Percentiles rank a stretch among this genome's conserved stretches.
These are phyloP conservation scores for Artibeus lituratus DNA, from an alignment of 2,797 vertebrate genomes.

Conservation along the genomic window DNA sequence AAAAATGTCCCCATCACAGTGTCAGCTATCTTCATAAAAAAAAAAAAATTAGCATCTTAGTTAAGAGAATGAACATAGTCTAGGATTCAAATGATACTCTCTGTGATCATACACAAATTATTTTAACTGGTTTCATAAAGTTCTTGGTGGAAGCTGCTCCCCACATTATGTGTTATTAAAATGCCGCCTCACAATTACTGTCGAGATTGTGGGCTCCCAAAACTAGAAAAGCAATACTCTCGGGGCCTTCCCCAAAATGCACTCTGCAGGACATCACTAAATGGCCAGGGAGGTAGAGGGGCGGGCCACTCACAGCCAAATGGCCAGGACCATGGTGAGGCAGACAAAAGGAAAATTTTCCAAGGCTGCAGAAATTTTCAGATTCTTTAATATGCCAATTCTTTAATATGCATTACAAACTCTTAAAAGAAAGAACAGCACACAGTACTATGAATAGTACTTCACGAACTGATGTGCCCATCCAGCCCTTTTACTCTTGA, in stretches of 20 bases:
- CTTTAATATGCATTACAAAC: not conserved
- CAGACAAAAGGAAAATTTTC: not conserved
- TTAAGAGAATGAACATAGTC: not conserved
- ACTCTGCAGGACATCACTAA: not conserved
- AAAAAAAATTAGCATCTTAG: not conserved
- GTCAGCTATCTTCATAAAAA: not conserved
- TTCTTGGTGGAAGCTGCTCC: not conserved
- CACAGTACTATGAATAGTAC: not conserved
- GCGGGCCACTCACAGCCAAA: not conserved
- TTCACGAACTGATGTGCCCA: not conserved
- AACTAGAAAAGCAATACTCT: not conserved
- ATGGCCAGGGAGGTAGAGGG: not conserved
- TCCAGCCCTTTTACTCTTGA: not conserved
- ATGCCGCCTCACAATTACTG: not conserved
- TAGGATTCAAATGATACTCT: not conserved
- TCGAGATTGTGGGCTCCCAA: not conserved
- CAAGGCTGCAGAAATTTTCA: not conserved
- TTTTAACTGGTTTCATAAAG: not conserved
- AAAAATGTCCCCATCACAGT: not conserved
- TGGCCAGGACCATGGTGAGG: not conserved
- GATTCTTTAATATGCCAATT: not conserved
- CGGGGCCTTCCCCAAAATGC: not conserved
- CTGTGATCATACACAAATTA: not conserved
- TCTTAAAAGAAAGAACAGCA: not conserved
- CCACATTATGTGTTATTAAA: not conserved